Evolutionary conservation across 2,113 vertebrate species (phyloP), one percentile per base, ranked within the genome.

Genomic region (Hystrix cristata): DNA sequence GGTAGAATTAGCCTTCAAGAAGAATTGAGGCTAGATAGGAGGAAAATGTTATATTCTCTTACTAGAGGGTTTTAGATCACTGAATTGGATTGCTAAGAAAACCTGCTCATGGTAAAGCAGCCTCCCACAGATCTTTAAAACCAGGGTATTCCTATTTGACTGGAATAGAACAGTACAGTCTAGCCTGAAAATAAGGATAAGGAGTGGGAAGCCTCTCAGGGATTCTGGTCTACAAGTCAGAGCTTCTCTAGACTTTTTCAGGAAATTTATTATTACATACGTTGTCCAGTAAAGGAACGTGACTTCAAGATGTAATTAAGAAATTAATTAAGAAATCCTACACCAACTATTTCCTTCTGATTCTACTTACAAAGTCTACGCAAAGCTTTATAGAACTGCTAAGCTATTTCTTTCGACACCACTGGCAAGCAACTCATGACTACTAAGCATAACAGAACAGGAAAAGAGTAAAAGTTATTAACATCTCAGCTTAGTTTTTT

Each of bases 381-480:
- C 25, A 74, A 86, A 90, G 55, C 62, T 84, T 92, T 65, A 71
- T 6, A 84, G 80, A 38, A 57, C 21, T 31, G 16, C 76, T 88
- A 86, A 59, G 53, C 12, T 46, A 90, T 48, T 72, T 87, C 74
- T 81, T 80, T 96, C 43, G 60, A 79, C 1, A 84, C 10, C 12
- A 57, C 5, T 69, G 69, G n/a, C 51, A 96, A 94, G 65, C 25
- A 67, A 62, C 25, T 15, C 31, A 34, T 48, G 11, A 51, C 27
- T 78, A 78, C 7, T 60, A 60, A 91, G 51, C 64, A 53, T 90
- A 96, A 91, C 38, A 78, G 65, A 84, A 38, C 5, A 79, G 15
- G 34, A 46, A 60, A 83, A 89, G 97, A 62, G n/a, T 38, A 91
- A 97, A 94, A 95, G n/a, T 72, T 92, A 94, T 86, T 71, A 71